A percentile compares a stretch with the other conserved stretches of the same genome.
Conservation (phyloP, 2,888 invertebrate genomes). For the Byasa hedistus region DNA sequence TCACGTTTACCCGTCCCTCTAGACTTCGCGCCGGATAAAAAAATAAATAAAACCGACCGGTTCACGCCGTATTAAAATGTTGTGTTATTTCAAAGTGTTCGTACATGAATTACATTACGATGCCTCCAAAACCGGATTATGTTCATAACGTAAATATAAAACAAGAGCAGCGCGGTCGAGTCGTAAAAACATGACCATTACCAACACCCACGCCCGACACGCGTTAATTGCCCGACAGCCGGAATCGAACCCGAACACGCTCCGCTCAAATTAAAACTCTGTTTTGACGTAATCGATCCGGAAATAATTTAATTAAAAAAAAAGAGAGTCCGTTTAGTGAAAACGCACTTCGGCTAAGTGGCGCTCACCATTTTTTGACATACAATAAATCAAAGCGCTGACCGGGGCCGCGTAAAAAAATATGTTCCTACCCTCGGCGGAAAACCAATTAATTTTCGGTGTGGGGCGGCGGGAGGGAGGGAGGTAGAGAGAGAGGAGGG, state of each 20-base stretch:
- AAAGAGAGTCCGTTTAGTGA: conserved; percentile 54
- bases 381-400: conserved; percentile 78
- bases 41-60: conserved; percentile 13
- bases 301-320: conserved; percentile 59
- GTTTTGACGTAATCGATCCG: conserved; percentile 27
- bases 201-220: conserved; percentile 7
- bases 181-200: conserved; percentile 19
- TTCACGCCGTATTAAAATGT: conserved; percentile 1
- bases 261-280: conserved; percentile 14
- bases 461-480: no score
- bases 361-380: conserved; percentile 79
- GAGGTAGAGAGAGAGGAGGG: no score
- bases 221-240: conserved; percentile 18
- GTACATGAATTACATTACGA: conserved; percentile 1
- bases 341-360: conserved; percentile 74
- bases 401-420: conserved; percentile 75
- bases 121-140: conserved; percentile 10
- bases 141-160: conserved; percentile 1
- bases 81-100: not conserved
- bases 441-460: conserved; percentile 80
- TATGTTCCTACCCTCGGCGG: conserved; percentile 78
- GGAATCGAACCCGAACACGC: conserved; percentile 5
- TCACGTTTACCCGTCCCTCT: conserved; percentile 39
- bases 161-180: conserved; percentile 2
- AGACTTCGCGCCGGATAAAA: conserved; percentile 26